These are phyloP conservation scores for Anser brachyrhynchus DNA, from an alignment of 2,113 vertebrate genomes.

Conservation along the genomic window DNA sequence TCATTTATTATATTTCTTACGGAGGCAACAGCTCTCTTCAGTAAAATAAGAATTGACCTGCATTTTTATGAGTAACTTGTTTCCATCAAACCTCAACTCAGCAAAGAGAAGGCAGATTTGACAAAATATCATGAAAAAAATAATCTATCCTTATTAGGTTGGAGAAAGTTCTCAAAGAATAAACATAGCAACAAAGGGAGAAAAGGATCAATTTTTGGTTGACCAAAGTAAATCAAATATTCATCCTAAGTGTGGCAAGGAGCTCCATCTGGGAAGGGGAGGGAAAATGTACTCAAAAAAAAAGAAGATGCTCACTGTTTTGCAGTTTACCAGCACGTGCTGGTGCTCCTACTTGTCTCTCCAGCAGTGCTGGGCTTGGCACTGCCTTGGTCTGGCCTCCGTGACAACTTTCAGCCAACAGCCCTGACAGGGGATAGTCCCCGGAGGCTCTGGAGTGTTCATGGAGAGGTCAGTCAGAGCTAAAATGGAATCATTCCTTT, in stretches of 20 bases:
- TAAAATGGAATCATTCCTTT: not conserved
- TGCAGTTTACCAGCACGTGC: not conserved
- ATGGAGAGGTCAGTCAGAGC: not conserved
- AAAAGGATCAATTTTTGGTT: not conserved
- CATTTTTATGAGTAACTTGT: not conserved
- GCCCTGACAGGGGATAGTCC: not conserved
- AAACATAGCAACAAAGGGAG: not conserved
- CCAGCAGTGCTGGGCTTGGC: not conserved
- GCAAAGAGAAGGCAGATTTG: not conserved
- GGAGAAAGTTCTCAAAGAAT: constrained; percentile 11
- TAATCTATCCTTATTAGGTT: constrained; percentile 47
- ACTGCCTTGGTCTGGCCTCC: not conserved
- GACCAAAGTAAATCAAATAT: not conserved
- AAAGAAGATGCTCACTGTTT: not conserved
- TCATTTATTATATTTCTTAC: not conserved
- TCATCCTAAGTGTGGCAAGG: not conserved
- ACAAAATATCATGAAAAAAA: not conserved
- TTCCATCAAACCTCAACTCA: constrained; percentile 3
- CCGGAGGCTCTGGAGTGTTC: fast-evolving
- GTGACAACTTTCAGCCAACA: not conserved
- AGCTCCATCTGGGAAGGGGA: not conserved
- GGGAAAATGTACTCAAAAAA: not conserved
- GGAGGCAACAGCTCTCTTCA: not conserved
- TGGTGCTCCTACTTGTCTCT: not conserved
- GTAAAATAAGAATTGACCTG: not conserved